A percentile compares a stretch with the other conserved stretches of the same genome.
phyloP scores from a whole-genome alignment of 2,888 invertebrate genomes.

The Cephus sareptanus region DNA sequence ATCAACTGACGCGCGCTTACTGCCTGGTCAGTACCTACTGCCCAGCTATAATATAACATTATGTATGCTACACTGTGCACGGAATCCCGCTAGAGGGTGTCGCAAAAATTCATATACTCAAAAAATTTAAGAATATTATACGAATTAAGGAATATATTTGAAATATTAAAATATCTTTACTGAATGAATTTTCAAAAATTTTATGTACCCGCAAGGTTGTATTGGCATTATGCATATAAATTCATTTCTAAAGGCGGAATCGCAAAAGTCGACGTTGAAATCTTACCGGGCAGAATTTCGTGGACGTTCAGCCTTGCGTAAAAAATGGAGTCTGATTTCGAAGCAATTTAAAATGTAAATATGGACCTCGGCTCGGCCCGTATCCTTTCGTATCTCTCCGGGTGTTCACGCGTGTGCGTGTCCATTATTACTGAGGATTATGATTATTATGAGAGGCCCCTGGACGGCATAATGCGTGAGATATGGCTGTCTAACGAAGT shows the following conservation, averaged over 20 bases:
- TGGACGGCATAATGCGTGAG: constrained; percentile 33
- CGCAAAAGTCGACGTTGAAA: background rate
- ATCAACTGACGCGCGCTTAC: constrained; percentile 56
- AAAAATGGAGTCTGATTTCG: constrained; percentile 34
- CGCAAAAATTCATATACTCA: background rate
- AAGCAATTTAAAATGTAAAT: constrained; percentile 46
- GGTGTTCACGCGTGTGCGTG: constrained; percentile 5
- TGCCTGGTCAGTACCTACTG: constrained; percentile 22
- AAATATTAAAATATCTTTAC: background rate
- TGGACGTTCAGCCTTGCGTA: constrained; percentile 14
- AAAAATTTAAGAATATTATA: background rate
- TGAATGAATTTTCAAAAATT: background rate
- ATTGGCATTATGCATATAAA: background rate
- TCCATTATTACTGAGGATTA: constrained; percentile 17
- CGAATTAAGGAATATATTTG: background rate
- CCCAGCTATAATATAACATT: background rate
- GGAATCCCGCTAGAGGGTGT: background rate
- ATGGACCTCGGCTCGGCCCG: constrained; percentile 24
- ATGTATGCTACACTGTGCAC: background rate
- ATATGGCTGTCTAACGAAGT: constrained; percentile 43
- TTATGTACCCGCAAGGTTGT: background rate
- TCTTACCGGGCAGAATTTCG: background rate
- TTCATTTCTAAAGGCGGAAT: background rate
- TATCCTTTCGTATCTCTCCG: constrained; percentile 12
- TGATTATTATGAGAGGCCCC: constrained; percentile 29